Conservation (phyloP, 2,797 vertebrate species). For the Picus viridis region DNA sequence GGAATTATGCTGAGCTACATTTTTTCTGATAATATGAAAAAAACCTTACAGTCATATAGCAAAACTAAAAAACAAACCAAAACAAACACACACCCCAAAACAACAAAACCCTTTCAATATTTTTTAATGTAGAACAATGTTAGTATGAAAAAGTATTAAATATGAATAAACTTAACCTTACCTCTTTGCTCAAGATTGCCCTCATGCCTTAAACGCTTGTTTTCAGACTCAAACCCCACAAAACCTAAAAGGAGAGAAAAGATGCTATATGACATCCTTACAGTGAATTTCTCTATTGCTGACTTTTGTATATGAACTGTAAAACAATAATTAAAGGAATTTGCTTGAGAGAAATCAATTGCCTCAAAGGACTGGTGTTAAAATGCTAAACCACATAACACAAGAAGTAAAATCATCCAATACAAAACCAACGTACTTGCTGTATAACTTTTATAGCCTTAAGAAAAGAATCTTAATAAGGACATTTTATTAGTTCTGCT, state of each 20-base stretch:
- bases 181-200: not conserved
- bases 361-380: not conserved
- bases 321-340: not conserved
- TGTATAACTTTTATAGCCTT: not conserved
- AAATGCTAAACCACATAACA: not conserved
- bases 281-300: not conserved
- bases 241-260: not conserved
- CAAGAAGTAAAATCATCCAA: not conserved
- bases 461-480: not conserved
- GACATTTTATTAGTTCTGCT: not conserved
- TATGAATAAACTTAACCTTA: constrained; percentile 19
- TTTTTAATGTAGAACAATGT: not conserved
- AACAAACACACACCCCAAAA: too few species aligned
- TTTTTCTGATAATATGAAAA: not conserved
- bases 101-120: not conserved
- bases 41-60: not conserved
- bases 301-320: not conserved
- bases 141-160: not conserved
- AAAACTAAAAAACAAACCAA: not conserved
- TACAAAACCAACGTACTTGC: not conserved
- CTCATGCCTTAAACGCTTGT: not conserved
- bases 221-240: not conserved
- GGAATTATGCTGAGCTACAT: not conserved
- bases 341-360: not conserved
- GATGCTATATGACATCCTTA: not conserved